These are phyloP conservation scores for Ophraella communa DNA, from an alignment of 2,888 invertebrate genomes.

Conservation along the genomic window DNA sequence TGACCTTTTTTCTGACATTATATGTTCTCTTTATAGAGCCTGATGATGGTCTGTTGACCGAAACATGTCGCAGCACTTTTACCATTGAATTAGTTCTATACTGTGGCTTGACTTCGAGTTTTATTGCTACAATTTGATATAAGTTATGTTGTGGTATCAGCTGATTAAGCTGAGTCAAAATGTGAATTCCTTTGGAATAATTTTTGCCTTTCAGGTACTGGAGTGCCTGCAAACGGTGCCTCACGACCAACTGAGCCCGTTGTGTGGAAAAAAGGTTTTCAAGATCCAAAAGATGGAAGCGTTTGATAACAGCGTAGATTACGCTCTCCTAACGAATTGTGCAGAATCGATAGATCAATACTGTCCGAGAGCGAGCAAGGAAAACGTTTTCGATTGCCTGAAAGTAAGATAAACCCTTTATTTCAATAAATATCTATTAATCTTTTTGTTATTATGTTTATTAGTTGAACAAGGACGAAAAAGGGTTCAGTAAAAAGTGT, in stretches of 20 bases:
- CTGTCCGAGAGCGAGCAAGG: conserved; percentile 75
- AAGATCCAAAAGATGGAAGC: conserved; percentile 85
- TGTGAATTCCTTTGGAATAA: too few relatives aligned
- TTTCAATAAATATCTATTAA: conserved; percentile 45
- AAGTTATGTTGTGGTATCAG: too few relatives aligned
- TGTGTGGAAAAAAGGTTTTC: conserved; percentile 84
- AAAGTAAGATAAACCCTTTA: conserved; percentile 72
- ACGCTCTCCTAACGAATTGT: conserved; percentile 82
- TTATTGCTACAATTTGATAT: too few relatives aligned
- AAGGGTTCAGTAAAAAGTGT: conserved; percentile 83
- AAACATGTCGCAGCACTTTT: too few relatives aligned
- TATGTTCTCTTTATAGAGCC: too few relatives aligned
- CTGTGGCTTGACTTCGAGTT: too few relatives aligned
- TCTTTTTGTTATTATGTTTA: too few relatives aligned
- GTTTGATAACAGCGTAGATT: conserved; percentile 86
- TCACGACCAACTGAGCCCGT: conserved; percentile 68
- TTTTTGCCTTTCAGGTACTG: conserved; percentile 64
- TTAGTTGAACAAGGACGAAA: conserved; percentile 76
- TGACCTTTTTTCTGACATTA: too few relatives aligned
- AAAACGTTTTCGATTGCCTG: conserved; percentile 77
- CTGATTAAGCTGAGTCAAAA: too few relatives aligned
- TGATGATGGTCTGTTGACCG: too few relatives aligned
- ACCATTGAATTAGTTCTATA: too few relatives aligned
- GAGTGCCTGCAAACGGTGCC: conserved; percentile 76
- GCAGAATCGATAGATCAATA: conserved; percentile 85